A percentile compares a stretch with the other conserved stretches of the same genome.
Evolutionary conservation across 2,113 vertebrate genomes (phyloP).

Genomic region (Epinephelus cyanopodus): DNA sequence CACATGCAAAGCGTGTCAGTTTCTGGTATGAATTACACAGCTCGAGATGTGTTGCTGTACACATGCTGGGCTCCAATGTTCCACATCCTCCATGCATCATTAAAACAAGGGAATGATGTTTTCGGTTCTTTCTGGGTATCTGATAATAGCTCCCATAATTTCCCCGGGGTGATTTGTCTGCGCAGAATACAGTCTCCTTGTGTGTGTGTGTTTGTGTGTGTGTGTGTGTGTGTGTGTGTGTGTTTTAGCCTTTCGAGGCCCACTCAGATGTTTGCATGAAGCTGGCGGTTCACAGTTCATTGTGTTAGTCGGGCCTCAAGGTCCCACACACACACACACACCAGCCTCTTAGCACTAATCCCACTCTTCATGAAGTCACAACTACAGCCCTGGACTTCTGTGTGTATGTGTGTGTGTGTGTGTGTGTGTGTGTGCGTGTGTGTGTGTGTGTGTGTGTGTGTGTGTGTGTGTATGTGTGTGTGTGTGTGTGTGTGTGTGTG

Average conservation of each 20-base stretch:
- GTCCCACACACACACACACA: slow-evolving; percentile 37
- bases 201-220: slow-evolving; percentile 15
- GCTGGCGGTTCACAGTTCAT: slow-evolving; percentile 40
- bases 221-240: slow-evolving; percentile 20
- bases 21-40: slow-evolving; percentile 70
- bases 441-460: slow-evolving; percentile 3
- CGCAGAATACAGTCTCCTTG: slow-evolving; percentile 22
- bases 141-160: slow-evolving; percentile 65
- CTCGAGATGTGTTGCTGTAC: slow-evolving; percentile 51
- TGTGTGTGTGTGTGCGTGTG: slow-evolving; percentile 12
- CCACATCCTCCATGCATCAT: slow-evolving; percentile 70
- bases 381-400: slow-evolving; percentile 39
- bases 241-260: slow-evolving; percentile 20
- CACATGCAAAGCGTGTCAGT: slow-evolving; percentile 60
- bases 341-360: slow-evolving; percentile 57
- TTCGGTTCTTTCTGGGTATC: slow-evolving; percentile 56
- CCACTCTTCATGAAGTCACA: slow-evolving; percentile 71
- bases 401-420: slow-evolving; percentile 19
- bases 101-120: slow-evolving; percentile 74
- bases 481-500: slow-evolving; percentile 10
- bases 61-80: slow-evolving; percentile 58
- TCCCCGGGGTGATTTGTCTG: slow-evolving; percentile 12
- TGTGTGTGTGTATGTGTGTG: too few species aligned
- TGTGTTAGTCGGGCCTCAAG: slow-evolving; percentile 41
- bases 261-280: slow-evolving; percentile 40